phyloP scores from a whole-genome alignment of 2,888 invertebrate species.

The Theretra japonica region DNA sequence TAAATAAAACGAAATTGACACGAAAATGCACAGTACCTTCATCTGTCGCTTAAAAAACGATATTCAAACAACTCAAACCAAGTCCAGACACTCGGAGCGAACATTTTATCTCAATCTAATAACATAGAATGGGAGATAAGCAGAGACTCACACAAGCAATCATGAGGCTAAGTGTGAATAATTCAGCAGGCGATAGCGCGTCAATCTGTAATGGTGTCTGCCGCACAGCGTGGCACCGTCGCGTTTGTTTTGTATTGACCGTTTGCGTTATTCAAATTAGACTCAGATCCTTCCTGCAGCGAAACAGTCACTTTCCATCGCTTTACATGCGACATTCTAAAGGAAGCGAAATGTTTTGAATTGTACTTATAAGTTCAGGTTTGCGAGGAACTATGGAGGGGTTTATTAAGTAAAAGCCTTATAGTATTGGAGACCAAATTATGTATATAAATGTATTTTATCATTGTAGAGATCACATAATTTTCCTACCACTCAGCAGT shows the following conservation, averaged over 20 bases:
- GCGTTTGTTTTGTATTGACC: neutral
- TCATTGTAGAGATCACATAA: no score
- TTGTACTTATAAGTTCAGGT: no score
- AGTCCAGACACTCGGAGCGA: neutral
- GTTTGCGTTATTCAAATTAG: constrained; percentile 18
- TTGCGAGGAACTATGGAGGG: no score
- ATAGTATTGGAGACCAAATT: no score
- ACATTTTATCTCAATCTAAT: neutral
- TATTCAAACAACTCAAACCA: neutral
- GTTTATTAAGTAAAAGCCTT: neutral
- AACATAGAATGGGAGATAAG: neutral
- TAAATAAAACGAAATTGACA: no score
- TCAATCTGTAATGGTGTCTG: constrained; percentile 22
- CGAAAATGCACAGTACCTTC: no score
- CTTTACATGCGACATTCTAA: neutral
- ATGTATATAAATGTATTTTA: no score
- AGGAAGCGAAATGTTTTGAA: no score
- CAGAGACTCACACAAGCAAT: neutral
- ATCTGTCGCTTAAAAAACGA: no score
- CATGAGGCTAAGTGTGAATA: constrained; percentile 17
- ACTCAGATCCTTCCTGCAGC: neutral
- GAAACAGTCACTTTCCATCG: constrained; percentile 5
- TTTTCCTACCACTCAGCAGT: no score
- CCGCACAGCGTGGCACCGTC: neutral
- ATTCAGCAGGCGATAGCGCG: constrained; percentile 25